A percentile compares a stretch with the other conserved stretches of the same genome.
Conservation (phyloP, 2,113 vertebrate species). For the Jacana jacana region DNA sequence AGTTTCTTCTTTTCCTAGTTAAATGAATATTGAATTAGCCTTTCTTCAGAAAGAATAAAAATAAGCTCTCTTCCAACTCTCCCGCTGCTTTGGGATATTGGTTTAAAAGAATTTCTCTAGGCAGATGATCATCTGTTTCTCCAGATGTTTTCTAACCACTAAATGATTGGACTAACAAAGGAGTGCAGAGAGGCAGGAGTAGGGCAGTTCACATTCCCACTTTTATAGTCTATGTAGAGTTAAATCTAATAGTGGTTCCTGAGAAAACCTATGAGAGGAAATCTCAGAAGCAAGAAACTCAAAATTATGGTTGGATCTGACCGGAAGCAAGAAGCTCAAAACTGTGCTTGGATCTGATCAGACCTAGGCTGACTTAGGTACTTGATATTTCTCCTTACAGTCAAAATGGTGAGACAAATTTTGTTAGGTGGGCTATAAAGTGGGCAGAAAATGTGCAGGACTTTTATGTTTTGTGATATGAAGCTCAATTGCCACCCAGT, state of each 20-base stretch:
- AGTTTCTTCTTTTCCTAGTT: neutral
- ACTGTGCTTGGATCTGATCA: neutral
- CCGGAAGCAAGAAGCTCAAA: neutral
- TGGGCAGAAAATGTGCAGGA: neutral
- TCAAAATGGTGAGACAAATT: neutral
- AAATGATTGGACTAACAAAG: neutral
- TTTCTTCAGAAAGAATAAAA: neutral
- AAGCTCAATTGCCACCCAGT: neutral
- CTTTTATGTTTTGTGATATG: neutral
- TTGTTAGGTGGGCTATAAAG: neutral
- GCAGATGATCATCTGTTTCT: conserved; percentile 14
- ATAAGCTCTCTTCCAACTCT: neutral
- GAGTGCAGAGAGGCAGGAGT: neutral
- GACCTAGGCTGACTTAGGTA: neutral
- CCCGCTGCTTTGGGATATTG: neutral
- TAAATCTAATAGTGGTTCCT: neutral
- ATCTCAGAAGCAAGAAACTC: neutral
- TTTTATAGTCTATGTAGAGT: neutral
- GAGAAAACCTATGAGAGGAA: neutral
- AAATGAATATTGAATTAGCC: neutral
- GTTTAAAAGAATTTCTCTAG: neutral
- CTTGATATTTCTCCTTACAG: neutral
- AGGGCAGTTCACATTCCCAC: neutral
- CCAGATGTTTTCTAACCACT: conserved; percentile 3
- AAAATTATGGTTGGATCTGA: neutral